phyloP scores from a whole-genome alignment of 1,140 invertebrate species.

The Cecropterus lyciades region DNA sequence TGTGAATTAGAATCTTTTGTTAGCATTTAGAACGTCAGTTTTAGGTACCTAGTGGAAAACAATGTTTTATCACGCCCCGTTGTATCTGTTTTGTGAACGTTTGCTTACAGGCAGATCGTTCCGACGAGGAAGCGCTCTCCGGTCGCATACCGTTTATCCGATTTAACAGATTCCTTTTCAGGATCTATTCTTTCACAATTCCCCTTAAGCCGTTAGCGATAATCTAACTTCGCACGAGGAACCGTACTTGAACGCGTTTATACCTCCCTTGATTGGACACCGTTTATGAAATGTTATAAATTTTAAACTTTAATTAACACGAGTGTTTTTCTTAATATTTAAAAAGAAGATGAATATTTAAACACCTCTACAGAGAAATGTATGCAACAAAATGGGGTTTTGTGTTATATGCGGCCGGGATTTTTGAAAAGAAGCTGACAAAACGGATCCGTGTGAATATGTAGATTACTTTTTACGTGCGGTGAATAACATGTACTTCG shows the following conservation, averaged over 20 bases:
- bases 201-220: not conserved
- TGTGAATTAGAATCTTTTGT: slow-evolving; percentile 83
- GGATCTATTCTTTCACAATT: not conserved
- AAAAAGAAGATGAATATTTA: not conserved
- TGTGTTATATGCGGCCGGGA: slow-evolving; percentile 13
- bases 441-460: slow-evolving; percentile 22
- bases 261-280: not conserved
- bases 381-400: slow-evolving; percentile 1
- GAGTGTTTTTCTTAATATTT: not conserved
- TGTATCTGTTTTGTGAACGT: not conserved
- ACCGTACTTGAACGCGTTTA: not conserved
- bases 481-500: slow-evolving; percentile 34
- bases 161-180: not conserved
- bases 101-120: not conserved
- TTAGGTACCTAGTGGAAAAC: slow-evolving; percentile 45
- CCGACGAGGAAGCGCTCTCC: not conserved
- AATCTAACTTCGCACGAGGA: not conserved
- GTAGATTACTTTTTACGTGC: slow-evolving; percentile 27
- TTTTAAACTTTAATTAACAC: not conserved
- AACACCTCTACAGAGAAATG: not conserved
- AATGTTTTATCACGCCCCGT: slow-evolving; percentile 44
- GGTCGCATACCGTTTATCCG: not conserved
- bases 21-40: slow-evolving; percentile 68
- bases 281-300: not conserved
- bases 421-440: slow-evolving; percentile 21